phyloP scores from a whole-genome alignment of 2,888 invertebrate species.

The Tricholauxania praeusta region DNA sequence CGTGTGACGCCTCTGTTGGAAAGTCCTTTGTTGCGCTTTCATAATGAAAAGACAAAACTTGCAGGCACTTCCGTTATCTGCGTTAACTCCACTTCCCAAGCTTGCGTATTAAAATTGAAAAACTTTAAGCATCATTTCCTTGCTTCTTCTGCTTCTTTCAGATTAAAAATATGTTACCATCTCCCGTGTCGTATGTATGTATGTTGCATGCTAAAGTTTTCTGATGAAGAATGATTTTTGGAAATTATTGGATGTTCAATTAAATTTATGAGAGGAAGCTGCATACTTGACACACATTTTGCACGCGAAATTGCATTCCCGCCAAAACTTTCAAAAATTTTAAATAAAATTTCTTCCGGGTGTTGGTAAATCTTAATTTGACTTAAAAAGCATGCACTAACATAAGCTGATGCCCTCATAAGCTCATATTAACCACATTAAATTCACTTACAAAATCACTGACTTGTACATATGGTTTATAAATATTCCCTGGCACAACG shows the following conservation, averaged over 20 bases:
- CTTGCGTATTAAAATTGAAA: slow-evolving; percentile 27
- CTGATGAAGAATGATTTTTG: slow-evolving; percentile 39
- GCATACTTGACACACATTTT: slow-evolving; percentile 34
- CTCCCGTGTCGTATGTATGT: not conserved
- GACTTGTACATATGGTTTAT: not conserved
- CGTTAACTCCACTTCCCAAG: not conserved
- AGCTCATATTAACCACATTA: not conserved
- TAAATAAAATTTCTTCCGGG: not conserved
- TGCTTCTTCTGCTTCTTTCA: not conserved
- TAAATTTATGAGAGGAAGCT: slow-evolving; percentile 41
- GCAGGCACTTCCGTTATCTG: not conserved
- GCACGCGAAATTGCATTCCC: slow-evolving; percentile 9
- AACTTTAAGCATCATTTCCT: slow-evolving; percentile 22
- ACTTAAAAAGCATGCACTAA: too few species aligned
- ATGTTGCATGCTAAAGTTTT: slow-evolving; percentile 31
- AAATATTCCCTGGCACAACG: not conserved
- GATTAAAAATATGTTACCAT: too few species aligned
- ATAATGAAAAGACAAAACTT: slow-evolving; percentile 37
- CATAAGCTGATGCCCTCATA: too few species aligned
- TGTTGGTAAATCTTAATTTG: not conserved
- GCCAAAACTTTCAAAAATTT: not conserved
- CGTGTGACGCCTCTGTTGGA: slow-evolving; percentile 16
- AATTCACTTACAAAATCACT: not conserved
- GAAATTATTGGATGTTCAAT: slow-evolving; percentile 43
- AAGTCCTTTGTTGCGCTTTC: slow-evolving; percentile 30